These are phyloP conservation scores for Emydocephalus ijimae DNA, from an alignment of 2,113 vertebrate genomes.

Conservation along the genomic window DNA sequence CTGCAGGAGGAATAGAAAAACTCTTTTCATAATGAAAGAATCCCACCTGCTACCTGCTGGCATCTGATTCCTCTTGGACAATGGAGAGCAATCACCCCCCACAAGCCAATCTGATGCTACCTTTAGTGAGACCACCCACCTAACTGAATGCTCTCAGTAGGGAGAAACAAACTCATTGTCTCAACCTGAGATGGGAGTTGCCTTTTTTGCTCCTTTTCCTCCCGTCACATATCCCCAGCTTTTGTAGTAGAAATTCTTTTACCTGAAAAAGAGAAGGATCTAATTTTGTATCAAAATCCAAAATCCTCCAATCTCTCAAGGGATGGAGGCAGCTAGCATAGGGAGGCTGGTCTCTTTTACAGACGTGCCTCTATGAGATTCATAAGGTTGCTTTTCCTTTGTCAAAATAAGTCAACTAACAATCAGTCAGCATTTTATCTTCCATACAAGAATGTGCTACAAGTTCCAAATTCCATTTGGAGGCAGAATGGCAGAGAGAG, in stretches of 20 bases:
- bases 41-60: not conserved
- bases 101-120: not conserved
- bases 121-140: not conserved
- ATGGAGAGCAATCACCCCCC: not conserved
- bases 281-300: not conserved
- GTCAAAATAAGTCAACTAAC: not conserved
- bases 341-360: not conserved
- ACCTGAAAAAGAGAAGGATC: not conserved
- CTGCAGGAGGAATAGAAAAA: not conserved
- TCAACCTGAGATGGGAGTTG: not conserved
- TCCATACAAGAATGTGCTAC: not conserved
- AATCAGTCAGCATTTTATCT: not conserved
- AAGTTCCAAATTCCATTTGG: not conserved
- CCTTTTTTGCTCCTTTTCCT: not conserved
- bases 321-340: not conserved
- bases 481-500: not conserved
- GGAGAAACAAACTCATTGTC: not conserved
- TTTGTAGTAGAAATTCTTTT: not conserved
- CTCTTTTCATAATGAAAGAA: not conserved
- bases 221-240: not conserved
- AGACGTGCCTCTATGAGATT: not conserved
- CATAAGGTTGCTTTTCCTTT: not conserved
- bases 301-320: not conserved
- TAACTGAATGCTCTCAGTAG: not conserved
- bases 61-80: not conserved